phyloP scores from a whole-genome alignment of 2,888 invertebrate genomes.

The Andrena praecox region DNA sequence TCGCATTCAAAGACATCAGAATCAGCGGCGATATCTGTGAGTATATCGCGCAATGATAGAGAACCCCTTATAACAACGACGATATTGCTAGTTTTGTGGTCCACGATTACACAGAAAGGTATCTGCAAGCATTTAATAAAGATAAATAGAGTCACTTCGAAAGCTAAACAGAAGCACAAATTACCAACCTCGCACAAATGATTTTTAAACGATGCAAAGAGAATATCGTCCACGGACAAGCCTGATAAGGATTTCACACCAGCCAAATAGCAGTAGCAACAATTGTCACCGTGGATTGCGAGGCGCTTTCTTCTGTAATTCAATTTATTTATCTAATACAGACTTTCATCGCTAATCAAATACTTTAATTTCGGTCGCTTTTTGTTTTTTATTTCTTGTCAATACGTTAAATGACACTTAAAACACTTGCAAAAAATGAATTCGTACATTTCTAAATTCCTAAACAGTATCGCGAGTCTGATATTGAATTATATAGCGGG shows the following conservation, averaged over 20 bases:
- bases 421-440: no score
- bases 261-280: constrained; percentile 94
- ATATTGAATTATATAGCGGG: no score
- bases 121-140: constrained; percentile 86
- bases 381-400: not conserved
- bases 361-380: not conserved
- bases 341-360: not conserved
- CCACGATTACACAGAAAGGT: constrained; percentile 94
- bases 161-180: not conserved
- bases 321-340: not conserved
- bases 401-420: not conserved
- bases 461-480: no score
- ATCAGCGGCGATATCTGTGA: constrained; percentile 93
- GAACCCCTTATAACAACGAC: constrained; percentile 95
- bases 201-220: constrained; percentile 95
- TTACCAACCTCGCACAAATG: constrained; percentile 90
- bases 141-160: not conserved
- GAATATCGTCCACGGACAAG: constrained; percentile 91
- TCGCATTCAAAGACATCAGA: constrained; percentile 91
- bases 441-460: no score
- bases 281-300: constrained; percentile 94
- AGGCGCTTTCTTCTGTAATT: constrained; percentile 85
- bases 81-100: constrained; percentile 92
- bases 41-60: constrained; percentile 93
- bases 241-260: constrained; percentile 93